Percentiles rank a stretch among this genome's conserved stretches.
phyloP scores from a whole-genome alignment of 1,140 invertebrate genomes.

The Holcopasites calliopsidis region DNA sequence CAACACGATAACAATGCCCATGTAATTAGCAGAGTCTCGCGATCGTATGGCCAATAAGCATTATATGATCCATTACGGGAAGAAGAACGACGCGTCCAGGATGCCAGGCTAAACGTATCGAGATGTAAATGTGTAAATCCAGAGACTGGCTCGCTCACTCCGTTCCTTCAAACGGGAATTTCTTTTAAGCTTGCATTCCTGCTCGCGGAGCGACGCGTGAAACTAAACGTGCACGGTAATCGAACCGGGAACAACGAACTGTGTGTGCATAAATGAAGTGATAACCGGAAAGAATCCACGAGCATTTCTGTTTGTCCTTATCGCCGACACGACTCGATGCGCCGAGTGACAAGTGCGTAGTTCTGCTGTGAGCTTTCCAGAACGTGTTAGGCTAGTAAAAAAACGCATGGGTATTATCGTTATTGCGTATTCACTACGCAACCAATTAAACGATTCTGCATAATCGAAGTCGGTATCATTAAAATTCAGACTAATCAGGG shows the following conservation, averaged over 20 bases:
- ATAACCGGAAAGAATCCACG: neutral
- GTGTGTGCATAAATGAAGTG: neutral
- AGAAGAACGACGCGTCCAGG: neutral
- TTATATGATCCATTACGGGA: constrained; percentile 13
- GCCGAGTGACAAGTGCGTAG: neutral
- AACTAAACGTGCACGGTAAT: neutral
- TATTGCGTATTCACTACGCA: no score
- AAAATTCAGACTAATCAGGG: no score
- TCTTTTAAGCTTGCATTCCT: neutral
- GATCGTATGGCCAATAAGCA: constrained; percentile 29
- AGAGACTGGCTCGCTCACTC: no score
- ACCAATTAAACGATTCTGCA: no score
- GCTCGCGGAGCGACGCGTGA: neutral
- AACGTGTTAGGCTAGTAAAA: no score
- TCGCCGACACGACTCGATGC: constrained; percentile 21
- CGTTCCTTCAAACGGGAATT: neutral
- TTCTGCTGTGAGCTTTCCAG: neutral
- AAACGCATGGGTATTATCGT: no score
- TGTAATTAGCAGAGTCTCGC: constrained; percentile 30
- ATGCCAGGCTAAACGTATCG: neutral
- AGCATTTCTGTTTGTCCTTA: constrained; percentile 5
- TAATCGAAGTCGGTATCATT: no score
- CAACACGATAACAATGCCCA: constrained; percentile 10
- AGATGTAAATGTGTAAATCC: constrained; percentile 15
- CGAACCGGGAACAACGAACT: no score